Percentiles rank a stretch among this genome's conserved stretches.
Conservation (phyloP, 2,888 invertebrate species). For the Balanococcus diminutus region DNA sequence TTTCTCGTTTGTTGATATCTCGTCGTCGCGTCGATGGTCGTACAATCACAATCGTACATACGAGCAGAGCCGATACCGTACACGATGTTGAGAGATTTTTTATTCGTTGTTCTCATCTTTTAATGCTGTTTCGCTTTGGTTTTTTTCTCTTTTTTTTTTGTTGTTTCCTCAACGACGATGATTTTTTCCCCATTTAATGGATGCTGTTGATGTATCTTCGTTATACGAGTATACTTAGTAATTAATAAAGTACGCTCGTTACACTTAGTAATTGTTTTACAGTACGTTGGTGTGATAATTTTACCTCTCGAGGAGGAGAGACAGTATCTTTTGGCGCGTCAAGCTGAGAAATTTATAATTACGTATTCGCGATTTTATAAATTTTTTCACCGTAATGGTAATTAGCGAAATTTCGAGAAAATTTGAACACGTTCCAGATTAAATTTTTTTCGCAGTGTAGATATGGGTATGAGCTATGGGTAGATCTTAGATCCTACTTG, state of each 20-base stretch:
- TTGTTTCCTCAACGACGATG: background rate
- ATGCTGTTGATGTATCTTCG: conserved; percentile 1
- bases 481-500: background rate
- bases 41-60: background rate
- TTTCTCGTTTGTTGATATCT: conserved; percentile 15
- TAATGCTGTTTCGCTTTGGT: no score
- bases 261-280: background rate
- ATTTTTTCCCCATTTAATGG: background rate
- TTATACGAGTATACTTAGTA: background rate
- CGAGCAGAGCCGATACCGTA: no score
- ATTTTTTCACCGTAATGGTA: background rate
- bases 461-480: background rate
- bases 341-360: background rate
- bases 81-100: background rate
- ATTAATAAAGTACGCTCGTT: conserved; percentile 10
- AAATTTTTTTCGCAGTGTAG: background rate
- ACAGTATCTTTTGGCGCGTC: background rate
- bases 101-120: background rate
- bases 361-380: background rate
- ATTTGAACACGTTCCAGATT: conserved; percentile 24
- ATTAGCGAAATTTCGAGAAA: conserved; percentile 40
- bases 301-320: background rate
- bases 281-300: background rate
- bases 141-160: background rate
- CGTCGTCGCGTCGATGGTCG: background rate